phyloP scores from a whole-genome alignment of 1,140 invertebrate genomes.

The Temnothorax longispinosus region DNA sequence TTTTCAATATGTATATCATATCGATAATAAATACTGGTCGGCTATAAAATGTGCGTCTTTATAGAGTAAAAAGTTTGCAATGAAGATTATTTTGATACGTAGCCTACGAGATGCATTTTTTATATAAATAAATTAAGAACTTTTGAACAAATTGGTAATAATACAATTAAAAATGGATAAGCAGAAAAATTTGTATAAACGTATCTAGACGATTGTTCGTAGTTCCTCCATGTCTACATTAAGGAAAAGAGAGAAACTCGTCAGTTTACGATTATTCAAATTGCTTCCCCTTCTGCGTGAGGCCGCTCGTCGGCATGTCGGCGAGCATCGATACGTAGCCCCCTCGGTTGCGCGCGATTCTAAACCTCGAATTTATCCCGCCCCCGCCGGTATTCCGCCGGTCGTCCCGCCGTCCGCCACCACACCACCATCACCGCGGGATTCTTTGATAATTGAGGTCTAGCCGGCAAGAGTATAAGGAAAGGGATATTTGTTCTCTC shows the following conservation, averaged over 20 bases:
- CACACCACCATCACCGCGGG: constrained; percentile 39
- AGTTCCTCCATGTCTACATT: neutral
- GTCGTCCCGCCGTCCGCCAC: constrained; percentile 20
- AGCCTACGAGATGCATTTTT: neutral
- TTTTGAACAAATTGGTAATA: neutral
- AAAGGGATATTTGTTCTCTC: constrained; percentile 76
- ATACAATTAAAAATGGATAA: neutral
- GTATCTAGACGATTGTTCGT: neutral
- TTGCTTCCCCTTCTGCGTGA: neutral
- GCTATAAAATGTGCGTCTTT: neutral
- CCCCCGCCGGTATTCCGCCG: constrained; percentile 44
- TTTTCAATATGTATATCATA: neutral
- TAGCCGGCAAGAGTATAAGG: constrained; percentile 53
- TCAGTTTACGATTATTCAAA: constrained; percentile 48
- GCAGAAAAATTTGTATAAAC: neutral
- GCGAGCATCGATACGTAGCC: constrained; percentile 23
- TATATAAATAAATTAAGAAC: neutral
- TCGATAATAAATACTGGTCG: neutral
- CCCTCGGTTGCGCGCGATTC: constrained; percentile 42
- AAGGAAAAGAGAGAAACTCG: neutral
- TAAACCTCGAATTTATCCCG: constrained; percentile 68
- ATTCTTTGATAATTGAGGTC: constrained; percentile 79
- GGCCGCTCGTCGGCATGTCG: neutral
- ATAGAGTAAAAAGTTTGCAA: neutral
- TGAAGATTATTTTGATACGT: neutral